A percentile compares a stretch with the other conserved stretches of the same genome.
phyloP scores from a whole-genome alignment of 2,113 vertebrate species.

The Tamias sibiricus region DNA sequence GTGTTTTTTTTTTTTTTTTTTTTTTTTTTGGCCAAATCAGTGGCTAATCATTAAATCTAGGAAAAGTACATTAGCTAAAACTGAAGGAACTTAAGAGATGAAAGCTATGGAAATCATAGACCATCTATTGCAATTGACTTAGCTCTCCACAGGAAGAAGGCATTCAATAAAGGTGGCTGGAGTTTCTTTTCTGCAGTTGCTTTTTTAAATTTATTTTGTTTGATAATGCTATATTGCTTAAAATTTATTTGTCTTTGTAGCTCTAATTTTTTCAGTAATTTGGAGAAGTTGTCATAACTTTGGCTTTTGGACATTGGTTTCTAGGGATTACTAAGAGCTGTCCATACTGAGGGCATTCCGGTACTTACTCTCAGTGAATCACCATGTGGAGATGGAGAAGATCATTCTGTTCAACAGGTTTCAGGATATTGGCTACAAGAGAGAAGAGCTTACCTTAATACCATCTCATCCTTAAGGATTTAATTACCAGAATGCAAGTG shows the following conservation, averaged over 20 bases:
- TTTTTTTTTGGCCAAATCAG: conserved; percentile 42
- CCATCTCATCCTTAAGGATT: conserved; percentile 91
- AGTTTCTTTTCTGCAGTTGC: neutral
- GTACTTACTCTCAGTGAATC: conserved; percentile 95
- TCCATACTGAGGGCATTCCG: conserved; percentile 96
- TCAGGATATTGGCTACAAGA: conserved; percentile 90
- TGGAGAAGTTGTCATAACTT: conserved; percentile 20
- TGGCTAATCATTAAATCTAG: conserved; percentile 11
- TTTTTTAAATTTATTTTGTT: neutral
- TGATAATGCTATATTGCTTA: neutral
- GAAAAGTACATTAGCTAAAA: neutral
- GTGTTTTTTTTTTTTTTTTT: too few species aligned
- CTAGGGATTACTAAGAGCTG: conserved; percentile 94
- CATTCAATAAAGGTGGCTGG: neutral
- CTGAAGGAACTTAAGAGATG: neutral
- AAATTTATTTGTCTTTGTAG: neutral
- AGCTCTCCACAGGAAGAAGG: neutral
- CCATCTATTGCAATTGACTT: neutral
- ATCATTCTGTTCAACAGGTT: conserved; percentile 74
- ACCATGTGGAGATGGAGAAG: conserved; percentile 86
- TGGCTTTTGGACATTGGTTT: conserved; percentile 51
- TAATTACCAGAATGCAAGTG: conserved; percentile 93
- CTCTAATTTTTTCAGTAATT: neutral
- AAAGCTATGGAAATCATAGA: neutral
- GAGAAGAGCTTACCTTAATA: conserved; percentile 90